Conservation (phyloP, 2,797 vertebrate species). For the Agapornis canus region DNA sequence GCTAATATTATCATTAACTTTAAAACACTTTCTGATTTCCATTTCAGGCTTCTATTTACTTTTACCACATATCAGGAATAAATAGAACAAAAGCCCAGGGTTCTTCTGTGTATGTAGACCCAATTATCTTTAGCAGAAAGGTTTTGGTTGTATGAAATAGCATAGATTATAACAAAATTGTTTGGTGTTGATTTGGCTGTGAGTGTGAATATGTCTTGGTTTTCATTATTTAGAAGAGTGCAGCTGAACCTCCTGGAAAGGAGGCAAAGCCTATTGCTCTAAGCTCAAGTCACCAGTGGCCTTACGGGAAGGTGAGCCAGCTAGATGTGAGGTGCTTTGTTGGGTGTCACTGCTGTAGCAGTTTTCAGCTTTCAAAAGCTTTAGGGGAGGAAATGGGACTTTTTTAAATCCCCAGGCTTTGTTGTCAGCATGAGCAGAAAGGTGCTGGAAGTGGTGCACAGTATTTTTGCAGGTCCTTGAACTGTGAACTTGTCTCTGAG, state of each 20-base stretch:
- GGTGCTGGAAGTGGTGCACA: background rate
- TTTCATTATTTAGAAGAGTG: background rate
- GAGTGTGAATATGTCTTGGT: background rate
- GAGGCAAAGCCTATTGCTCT: background rate
- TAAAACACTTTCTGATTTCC: background rate
- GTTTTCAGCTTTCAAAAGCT: background rate
- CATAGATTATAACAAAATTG: background rate
- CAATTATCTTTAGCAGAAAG: background rate
- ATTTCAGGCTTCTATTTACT: background rate
- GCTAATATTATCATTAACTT: background rate
- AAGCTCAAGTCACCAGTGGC: background rate
- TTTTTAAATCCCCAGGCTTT: background rate
- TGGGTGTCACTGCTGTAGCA: background rate
- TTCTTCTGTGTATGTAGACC: background rate
- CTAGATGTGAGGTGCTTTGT: background rate
- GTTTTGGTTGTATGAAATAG: background rate
- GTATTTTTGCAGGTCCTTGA: background rate
- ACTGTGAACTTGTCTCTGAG: background rate
- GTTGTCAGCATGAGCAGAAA: background rate
- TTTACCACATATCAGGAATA: background rate
- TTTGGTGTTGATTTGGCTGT: background rate
- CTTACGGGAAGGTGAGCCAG: background rate
- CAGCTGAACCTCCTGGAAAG: background rate
- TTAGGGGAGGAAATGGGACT: background rate
- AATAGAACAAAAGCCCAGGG: background rate